phyloP scores from a whole-genome alignment of 2,888 invertebrate genomes.

The Timandra comae region DNA sequence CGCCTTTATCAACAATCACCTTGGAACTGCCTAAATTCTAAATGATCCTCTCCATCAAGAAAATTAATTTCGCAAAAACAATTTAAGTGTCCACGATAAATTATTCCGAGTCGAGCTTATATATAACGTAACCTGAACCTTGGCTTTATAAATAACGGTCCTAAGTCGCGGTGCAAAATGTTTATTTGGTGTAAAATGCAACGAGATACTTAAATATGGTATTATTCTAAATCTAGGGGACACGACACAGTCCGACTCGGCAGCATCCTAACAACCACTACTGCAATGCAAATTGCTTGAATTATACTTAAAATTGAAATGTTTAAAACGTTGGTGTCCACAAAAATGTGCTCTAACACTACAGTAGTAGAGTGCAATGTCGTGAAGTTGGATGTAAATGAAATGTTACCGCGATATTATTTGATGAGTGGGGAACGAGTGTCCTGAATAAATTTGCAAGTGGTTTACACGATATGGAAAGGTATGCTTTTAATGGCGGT shows the following conservation, averaged over 20 bases:
- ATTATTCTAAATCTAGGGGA: conserved; percentile 32
- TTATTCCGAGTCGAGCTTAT: conserved; percentile 23
- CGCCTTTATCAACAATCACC: conserved; percentile 28
- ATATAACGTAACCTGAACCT: conserved; percentile 24
- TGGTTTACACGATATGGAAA: conserved; percentile 54
- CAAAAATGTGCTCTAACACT: conserved; percentile 29
- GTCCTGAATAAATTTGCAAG: conserved; percentile 68
- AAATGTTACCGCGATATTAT: conserved; percentile 48
- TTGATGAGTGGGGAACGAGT: conserved; percentile 57
- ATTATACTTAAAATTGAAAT: conserved; percentile 58
- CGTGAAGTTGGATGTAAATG: conserved; percentile 18
- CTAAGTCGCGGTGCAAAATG: conserved; percentile 20
- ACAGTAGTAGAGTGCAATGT: conserved; percentile 25
- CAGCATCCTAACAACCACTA: conserved; percentile 35
- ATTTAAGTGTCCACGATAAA: conserved; percentile 31
- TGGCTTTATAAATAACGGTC: conserved; percentile 23
- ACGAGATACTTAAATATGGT: conserved; percentile 25
- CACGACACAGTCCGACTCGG: conserved; percentile 20
- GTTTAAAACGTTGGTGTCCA: conserved; percentile 20
- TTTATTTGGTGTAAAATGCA: conserved; percentile 29
- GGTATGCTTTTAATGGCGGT: conserved; percentile 54
- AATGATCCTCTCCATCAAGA: conserved; percentile 26
- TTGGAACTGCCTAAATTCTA: conserved; percentile 20
- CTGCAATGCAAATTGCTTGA: conserved; percentile 56
- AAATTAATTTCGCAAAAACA: conserved; percentile 38